Percentiles rank a stretch among this genome's conserved stretches.
Evolutionary conservation across 2,888 invertebrate genomes (phyloP).

Genomic region (Nymphalis urticae): DNA sequence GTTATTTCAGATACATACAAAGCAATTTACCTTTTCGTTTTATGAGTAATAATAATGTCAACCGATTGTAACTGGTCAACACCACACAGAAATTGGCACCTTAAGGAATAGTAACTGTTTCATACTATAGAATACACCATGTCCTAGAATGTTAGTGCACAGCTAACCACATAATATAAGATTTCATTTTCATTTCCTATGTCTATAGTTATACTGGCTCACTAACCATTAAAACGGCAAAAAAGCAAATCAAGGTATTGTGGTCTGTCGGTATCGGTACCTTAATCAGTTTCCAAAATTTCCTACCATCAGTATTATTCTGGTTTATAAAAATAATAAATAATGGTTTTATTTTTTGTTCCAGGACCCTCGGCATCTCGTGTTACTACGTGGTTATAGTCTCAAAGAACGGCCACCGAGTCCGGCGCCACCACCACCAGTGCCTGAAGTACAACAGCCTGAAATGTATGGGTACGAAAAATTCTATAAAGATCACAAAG

Average conservation of each 20-base stretch:
- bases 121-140: background rate
- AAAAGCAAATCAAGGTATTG: no score
- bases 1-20: conserved; percentile 53
- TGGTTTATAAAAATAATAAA: background rate
- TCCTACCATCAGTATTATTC: no score
- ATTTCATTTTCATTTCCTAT: no score
- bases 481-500: background rate
- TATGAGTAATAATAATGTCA: no score
- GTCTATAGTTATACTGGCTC: no score
- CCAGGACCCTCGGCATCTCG: conserved; percentile 89
- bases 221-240: no score
- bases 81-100: background rate
- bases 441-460: conserved; percentile 64
- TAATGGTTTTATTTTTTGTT: background rate
- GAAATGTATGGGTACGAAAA: conserved; percentile 66
- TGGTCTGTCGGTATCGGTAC: no score
- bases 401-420: conserved; percentile 85
- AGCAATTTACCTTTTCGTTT: no score
- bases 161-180: no score
- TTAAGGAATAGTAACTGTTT: background rate
- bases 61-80: background rate
- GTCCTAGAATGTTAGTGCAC: no score
- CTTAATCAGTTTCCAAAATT: no score
- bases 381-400: conserved; percentile 88
- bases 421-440: conserved; percentile 83